Percentiles rank a stretch among this genome's conserved stretches.
Conservation (phyloP, 1,140 invertebrate genomes). For the Habropoda laboriosa region DNA sequence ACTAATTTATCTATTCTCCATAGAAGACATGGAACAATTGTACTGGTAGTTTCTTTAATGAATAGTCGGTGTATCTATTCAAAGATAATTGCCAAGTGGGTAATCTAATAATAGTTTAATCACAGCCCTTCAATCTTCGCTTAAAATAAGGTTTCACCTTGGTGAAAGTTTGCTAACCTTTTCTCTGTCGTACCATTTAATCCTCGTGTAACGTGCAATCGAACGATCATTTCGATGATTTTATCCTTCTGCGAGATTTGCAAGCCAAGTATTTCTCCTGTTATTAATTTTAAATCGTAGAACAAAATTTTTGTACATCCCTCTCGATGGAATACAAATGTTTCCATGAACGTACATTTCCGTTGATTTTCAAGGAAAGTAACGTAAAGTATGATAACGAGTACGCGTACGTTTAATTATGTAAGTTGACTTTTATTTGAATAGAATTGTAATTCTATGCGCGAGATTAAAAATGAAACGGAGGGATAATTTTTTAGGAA, state of each 20-base stretch:
- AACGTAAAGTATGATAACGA: too few relatives aligned
- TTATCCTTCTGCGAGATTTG: background rate
- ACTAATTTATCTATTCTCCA: slow-evolving; percentile 1
- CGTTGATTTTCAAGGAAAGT: background rate
- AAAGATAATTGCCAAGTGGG: slow-evolving; percentile 8
- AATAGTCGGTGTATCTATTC: slow-evolving; percentile 21
- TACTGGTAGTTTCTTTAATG: slow-evolving; percentile 5
- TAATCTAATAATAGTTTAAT: slow-evolving; percentile 43
- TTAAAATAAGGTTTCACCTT: slow-evolving; percentile 36
- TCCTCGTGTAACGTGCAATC: slow-evolving; percentile 11
- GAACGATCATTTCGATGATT: slow-evolving; percentile 23
- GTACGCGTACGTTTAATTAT: background rate
- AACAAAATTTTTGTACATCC: background rate
- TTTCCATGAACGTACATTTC: background rate
- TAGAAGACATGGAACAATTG: background rate
- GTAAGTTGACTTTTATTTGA: too few relatives aligned
- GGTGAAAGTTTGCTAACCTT: slow-evolving; percentile 38
- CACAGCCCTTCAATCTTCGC: slow-evolving; percentile 32
- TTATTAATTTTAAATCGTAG: slow-evolving; percentile 5
- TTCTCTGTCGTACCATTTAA: background rate
- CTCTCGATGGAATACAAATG: background rate
- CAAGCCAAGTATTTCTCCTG: too few relatives aligned
- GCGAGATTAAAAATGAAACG: too few relatives aligned
- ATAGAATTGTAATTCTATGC: too few relatives aligned
- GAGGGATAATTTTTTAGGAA: too few relatives aligned